Evolutionary conservation across 2,113 vertebrate species (phyloP).

Genomic region (Ursus arctos): DNA sequence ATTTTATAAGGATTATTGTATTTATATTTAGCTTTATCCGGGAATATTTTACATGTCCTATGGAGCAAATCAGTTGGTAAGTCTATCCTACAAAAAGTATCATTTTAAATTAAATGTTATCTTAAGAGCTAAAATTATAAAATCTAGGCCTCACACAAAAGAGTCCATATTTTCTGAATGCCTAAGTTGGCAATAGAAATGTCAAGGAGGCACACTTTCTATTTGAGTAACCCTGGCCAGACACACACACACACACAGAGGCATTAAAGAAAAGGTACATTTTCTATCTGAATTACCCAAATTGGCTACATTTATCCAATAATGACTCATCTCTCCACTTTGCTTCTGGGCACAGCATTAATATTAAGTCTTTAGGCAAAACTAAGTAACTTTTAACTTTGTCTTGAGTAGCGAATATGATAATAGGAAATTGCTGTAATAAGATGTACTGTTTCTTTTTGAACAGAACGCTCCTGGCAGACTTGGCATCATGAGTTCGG

Average conservation of each 20-base stretch:
- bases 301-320: neutral
- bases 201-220: neutral
- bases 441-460: slow-evolving; percentile 66
- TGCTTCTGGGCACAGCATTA: neutral
- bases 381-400: slow-evolving; percentile 3
- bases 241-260: neutral
- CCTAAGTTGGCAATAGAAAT: slow-evolving; percentile 17
- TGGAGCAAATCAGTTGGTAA: slow-evolving; percentile 77
- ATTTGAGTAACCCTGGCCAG: neutral
- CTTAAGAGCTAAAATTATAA: slow-evolving; percentile 30
- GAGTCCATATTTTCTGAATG: neutral
- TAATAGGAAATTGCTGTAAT: neutral
- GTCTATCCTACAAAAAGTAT: slow-evolving; percentile 39
- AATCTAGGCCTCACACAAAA: neutral
- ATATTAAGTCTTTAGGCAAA: neutral
- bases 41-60: slow-evolving; percentile 79
- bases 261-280: slow-evolving; percentile 28
- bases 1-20: slow-evolving; percentile 58
- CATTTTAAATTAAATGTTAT: slow-evolving; percentile 41
- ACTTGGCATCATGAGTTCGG: slow-evolving; percentile 81
- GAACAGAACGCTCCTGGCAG: slow-evolving; percentile 71
- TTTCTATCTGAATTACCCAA: slow-evolving; percentile 54
- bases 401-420: slow-evolving; percentile 9
- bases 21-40: slow-evolving; percentile 78
- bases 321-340: slow-evolving; percentile 29